A percentile compares a stretch with the other conserved stretches of the same genome.
phyloP scores from a whole-genome alignment of 2,797 vertebrate species.

The Microcaecilia unicolor region DNA sequence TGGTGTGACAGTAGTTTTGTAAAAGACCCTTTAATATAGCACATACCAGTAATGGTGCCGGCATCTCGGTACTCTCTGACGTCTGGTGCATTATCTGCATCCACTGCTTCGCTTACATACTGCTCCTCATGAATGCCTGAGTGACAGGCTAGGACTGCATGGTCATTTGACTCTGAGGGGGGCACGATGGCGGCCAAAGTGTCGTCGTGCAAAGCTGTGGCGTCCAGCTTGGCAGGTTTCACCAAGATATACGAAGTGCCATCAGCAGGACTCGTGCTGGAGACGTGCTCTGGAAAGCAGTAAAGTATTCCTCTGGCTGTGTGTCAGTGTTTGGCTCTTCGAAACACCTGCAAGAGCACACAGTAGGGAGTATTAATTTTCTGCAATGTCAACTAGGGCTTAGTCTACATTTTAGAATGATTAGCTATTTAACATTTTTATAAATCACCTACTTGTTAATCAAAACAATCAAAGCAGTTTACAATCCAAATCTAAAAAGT shows the following conservation, averaged over 20 bases:
- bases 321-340: neutral
- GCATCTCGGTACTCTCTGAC: slow-evolving; percentile 76
- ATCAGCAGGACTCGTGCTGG: slow-evolving; percentile 54
- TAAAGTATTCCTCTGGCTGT: neutral
- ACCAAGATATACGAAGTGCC: slow-evolving; percentile 70
- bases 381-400: neutral
- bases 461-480: too few species aligned
- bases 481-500: too few species aligned
- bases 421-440: too few species aligned
- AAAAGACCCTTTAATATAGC: too few species aligned
- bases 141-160: slow-evolving; percentile 45
- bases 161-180: slow-evolving; percentile 26
- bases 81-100: slow-evolving; percentile 45
- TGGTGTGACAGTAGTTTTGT: too few species aligned
- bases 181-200: slow-evolving; percentile 62
- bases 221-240: slow-evolving; percentile 96
- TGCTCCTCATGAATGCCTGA: slow-evolving; percentile 59
- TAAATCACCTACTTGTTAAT: too few species aligned
- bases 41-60: slow-evolving; percentile 90
- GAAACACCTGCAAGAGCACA: slow-evolving; percentile 24
- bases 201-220: slow-evolving; percentile 67
- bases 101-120: slow-evolving; percentile 76
- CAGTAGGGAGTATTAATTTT: slow-evolving; percentile 6
- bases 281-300: slow-evolving; percentile 29
- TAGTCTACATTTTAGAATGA: neutral